phyloP scores from a whole-genome alignment of 2,113 vertebrate genomes.

The Crypturellus undulatus region DNA sequence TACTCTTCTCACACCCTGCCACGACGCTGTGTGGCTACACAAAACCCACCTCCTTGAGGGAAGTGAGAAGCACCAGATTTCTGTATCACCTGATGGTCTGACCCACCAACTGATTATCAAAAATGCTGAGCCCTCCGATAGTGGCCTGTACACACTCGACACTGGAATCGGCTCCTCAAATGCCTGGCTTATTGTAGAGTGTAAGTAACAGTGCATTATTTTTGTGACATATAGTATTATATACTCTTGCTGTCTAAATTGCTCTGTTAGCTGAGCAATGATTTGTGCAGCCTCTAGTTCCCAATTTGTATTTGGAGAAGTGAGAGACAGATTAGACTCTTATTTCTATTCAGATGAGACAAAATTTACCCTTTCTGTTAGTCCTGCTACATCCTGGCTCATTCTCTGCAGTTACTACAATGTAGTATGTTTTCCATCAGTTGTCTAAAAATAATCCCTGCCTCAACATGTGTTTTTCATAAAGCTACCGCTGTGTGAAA shows the following conservation, averaged over 20 bases:
- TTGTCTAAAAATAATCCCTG: not conserved
- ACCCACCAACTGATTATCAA: slow-evolving; percentile 83
- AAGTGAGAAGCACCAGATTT: slow-evolving; percentile 79
- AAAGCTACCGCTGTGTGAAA: not conserved
- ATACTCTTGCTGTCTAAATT: not conserved
- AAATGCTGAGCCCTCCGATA: slow-evolving; percentile 75
- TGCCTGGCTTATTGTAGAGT: slow-evolving; percentile 86
- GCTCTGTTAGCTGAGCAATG: not conserved
- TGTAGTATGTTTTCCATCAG: not conserved
- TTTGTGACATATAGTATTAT: accelerated
- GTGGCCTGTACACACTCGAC: slow-evolving; percentile 82
- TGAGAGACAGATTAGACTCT: not conserved
- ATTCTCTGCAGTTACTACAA: not conserved
- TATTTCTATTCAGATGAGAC: not conserved
- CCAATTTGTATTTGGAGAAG: not conserved
- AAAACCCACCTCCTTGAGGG: slow-evolving; percentile 71
- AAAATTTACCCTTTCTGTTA: not conserved
- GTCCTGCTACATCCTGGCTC: not conserved
- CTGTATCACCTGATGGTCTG: slow-evolving; percentile 79
- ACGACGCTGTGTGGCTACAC: slow-evolving; percentile 79
- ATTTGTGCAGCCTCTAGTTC: not conserved
- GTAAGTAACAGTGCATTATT: slow-evolving; percentile 69
- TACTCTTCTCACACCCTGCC: slow-evolving; percentile 77
- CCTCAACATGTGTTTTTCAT: not conserved
- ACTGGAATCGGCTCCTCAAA: slow-evolving; percentile 79